phyloP scores from a whole-genome alignment of 2,797 vertebrate genomes.

The Agapornis canus region DNA sequence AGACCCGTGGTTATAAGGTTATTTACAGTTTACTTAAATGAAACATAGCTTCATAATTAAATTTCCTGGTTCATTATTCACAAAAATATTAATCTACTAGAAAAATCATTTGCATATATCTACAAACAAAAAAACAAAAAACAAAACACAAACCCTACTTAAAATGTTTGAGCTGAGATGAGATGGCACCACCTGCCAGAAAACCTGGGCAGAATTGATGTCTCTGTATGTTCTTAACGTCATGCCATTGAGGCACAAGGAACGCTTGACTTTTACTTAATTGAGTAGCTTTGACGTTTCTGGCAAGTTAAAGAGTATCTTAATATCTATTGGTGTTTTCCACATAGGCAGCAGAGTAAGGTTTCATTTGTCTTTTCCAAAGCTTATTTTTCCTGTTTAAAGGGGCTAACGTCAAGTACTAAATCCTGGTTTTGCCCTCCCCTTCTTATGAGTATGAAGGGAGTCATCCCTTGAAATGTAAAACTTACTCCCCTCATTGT shows the following conservation, averaged over 20 bases:
- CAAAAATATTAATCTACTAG: background rate
- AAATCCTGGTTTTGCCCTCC: background rate
- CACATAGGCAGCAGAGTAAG: background rate
- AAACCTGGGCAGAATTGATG: background rate
- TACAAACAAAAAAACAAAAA: background rate
- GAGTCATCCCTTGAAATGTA: background rate
- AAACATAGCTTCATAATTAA: background rate
- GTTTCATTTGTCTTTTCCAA: background rate
- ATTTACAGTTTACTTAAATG: background rate
- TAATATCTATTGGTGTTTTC: background rate
- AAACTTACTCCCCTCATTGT: background rate
- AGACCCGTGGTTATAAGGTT: background rate
- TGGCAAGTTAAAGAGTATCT: background rate
- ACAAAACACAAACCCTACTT: background rate
- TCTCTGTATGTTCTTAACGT: background rate
- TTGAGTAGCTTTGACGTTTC: background rate
- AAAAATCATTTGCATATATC: background rate
- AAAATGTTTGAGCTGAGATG: constrained; percentile 23
- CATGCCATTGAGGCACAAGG: background rate
- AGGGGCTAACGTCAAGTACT: constrained; percentile 17
- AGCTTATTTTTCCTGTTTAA: background rate
- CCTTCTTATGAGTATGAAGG: background rate
- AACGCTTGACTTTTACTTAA: background rate
- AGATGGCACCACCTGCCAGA: constrained; percentile 11
- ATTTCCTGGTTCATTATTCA: constrained; percentile 33